Conservation (phyloP, 1,140 invertebrate species). For the Scaptomyza graminum region DNA sequence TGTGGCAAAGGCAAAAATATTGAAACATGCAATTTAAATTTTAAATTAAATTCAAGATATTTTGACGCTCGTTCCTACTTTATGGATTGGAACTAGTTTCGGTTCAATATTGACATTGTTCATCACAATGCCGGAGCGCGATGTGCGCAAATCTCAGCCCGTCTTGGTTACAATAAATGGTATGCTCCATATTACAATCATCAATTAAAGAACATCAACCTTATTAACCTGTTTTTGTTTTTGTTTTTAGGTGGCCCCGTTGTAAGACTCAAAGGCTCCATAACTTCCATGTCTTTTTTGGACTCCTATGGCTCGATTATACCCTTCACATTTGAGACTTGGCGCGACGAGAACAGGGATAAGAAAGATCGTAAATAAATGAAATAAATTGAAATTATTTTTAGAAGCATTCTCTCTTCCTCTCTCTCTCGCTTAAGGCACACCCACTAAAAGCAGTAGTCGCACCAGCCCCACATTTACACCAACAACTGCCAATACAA, state of each 20-base stretch:
- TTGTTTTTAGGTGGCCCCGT: conserved; percentile 90
- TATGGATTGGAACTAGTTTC: conserved; percentile 98
- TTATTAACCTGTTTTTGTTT: background rate
- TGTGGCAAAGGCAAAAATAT: background rate
- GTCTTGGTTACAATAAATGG: conserved; percentile 95
- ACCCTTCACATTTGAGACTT: conserved; percentile 92
- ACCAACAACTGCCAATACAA: conserved; percentile 83
- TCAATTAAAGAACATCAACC: background rate
- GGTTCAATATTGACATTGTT: conserved; percentile 97
- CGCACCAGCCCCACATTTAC: conserved; percentile 82
- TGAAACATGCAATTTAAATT: background rate
- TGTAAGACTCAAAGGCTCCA: conserved; percentile 96
- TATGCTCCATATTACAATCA: conserved; percentile 78
- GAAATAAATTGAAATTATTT: background rate
- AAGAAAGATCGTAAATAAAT: conserved; percentile 87
- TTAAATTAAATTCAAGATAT: conserved; percentile 58
- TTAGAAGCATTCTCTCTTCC: background rate
- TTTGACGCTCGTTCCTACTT: conserved; percentile 87
- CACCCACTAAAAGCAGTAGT: conserved; percentile 80
- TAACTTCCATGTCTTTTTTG: conserved; percentile 96
- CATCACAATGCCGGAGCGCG: conserved; percentile 92
- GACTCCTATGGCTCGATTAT: conserved; percentile 96
- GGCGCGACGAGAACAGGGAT: conserved; percentile 92
- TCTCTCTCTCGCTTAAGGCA: conserved; percentile 44
- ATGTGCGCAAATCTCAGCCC: conserved; percentile 93